Evolutionary conservation across 1,140 invertebrate genomes (phyloP).

Genomic region (Eubasilissa regina): DNA sequence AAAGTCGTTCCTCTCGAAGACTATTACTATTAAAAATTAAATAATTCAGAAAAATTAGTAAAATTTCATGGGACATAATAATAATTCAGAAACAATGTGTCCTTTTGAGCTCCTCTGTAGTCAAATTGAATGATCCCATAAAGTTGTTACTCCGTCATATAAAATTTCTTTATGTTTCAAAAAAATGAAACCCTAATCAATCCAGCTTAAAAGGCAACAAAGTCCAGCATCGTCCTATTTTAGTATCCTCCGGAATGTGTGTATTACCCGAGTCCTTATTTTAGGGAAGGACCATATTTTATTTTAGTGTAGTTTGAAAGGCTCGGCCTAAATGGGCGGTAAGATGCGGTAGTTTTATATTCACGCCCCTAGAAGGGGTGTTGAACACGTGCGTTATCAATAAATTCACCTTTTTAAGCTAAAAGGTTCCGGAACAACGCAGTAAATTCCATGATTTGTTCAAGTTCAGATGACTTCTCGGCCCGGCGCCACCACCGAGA

Average conservation of each 20-base stretch:
- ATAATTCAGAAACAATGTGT: too few relatives aligned
- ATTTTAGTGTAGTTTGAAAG: constrained; percentile 42
- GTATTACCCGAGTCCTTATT: constrained; percentile 31
- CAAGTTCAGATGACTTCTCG: constrained; percentile 50
- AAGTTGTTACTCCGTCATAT: too few relatives aligned
- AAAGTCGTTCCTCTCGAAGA: too few relatives aligned
- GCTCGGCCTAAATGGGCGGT: constrained; percentile 28
- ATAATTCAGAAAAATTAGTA: too few relatives aligned
- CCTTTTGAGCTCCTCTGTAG: too few relatives aligned
- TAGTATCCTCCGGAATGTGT: constrained; percentile 31
- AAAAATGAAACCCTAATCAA: constrained; percentile 2
- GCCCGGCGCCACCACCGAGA: constrained; percentile 6
- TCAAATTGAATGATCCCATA: too few relatives aligned
- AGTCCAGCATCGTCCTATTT: constrained; percentile 12
- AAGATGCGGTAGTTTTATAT: constrained; percentile 33
- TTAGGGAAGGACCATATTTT: constrained; percentile 32
- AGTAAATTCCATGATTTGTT: constrained; percentile 54
- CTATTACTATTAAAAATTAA: too few relatives aligned
- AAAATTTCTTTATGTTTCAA: neutral
- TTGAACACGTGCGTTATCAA: constrained; percentile 46
- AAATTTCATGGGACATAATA: too few relatives aligned
- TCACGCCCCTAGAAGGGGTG: constrained; percentile 29
- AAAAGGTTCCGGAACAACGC: constrained; percentile 51
- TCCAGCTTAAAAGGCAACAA: constrained; percentile 31
- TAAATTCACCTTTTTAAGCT: constrained; percentile 54